These are phyloP conservation scores for Mellilla xanthometata DNA, from an alignment of 2,888 invertebrate genomes.

Conservation along the genomic window DNA sequence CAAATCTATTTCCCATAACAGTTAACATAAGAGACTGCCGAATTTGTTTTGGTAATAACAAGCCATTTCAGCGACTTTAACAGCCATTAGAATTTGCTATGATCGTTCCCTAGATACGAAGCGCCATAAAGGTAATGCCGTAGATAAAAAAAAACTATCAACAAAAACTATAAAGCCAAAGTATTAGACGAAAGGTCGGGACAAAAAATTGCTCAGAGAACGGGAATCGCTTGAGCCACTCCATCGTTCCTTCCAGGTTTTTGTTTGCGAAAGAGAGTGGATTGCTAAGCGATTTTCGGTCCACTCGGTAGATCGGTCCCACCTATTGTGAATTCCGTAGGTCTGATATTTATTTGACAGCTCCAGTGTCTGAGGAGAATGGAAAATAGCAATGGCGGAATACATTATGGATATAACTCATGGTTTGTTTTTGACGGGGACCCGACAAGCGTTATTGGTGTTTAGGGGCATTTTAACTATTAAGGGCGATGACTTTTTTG, in stretches of 20 bases:
- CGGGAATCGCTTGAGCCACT: slow-evolving; percentile 57
- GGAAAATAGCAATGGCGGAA: slow-evolving; percentile 80
- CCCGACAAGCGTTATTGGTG: slow-evolving; percentile 81
- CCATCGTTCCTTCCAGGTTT: slow-evolving; percentile 43
- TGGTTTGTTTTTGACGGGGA: slow-evolving; percentile 82
- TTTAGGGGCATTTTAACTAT: slow-evolving; percentile 76
- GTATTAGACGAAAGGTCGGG: slow-evolving; percentile 67
- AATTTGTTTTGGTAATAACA: slow-evolving; percentile 68
- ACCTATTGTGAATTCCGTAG: slow-evolving; percentile 79
- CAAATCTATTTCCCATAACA: slow-evolving; percentile 27
- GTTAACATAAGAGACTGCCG: slow-evolving; percentile 48
- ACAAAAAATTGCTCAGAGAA: slow-evolving; percentile 62
- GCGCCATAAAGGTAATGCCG: slow-evolving; percentile 74
- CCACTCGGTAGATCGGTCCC: slow-evolving; percentile 58
- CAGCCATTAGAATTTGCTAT: slow-evolving; percentile 72
- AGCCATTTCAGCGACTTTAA: slow-evolving; percentile 58
- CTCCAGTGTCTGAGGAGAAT: slow-evolving; percentile 80
- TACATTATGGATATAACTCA: slow-evolving; percentile 80
- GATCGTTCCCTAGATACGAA: slow-evolving; percentile 65
- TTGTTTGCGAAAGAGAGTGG: slow-evolving; percentile 47
- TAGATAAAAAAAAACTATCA: slow-evolving; percentile 73
- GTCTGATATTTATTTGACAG: slow-evolving; percentile 82
- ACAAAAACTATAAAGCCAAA: slow-evolving; percentile 72
- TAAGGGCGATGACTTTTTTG: slow-evolving; percentile 62
- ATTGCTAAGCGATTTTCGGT: slow-evolving; percentile 66